Evolutionary conservation across 2,797 vertebrate genomes (phyloP).

Genomic region (Eurystomus glaucurus): DNA sequence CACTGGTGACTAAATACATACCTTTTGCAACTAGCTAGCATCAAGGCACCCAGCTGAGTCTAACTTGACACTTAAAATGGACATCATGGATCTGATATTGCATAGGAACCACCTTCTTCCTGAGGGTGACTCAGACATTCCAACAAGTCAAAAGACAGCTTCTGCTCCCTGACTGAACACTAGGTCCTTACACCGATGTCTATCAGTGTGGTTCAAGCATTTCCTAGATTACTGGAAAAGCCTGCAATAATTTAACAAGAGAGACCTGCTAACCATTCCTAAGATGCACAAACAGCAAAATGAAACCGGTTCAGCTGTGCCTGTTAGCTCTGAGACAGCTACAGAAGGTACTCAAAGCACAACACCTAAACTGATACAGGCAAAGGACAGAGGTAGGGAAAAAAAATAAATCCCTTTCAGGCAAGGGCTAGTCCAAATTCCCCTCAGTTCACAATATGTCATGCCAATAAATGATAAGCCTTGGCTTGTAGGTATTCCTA

Average conservation of each 20-base stretch:
- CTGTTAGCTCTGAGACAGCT: neutral
- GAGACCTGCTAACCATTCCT: neutral
- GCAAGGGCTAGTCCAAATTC: neutral
- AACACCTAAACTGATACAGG: neutral
- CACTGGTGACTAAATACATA: neutral
- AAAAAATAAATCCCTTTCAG: neutral
- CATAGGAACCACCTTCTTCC: neutral
- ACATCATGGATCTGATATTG: neutral
- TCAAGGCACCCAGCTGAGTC: neutral
- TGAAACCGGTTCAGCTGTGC: neutral
- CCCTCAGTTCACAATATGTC: neutral
- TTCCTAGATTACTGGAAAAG: neutral
- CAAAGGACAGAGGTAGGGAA: neutral
- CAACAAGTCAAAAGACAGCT: neutral
- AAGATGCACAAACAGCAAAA: neutral
- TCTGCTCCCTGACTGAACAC: neutral
- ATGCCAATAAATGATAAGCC: neutral
- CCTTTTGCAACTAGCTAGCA: neutral
- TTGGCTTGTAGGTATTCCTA: neutral
- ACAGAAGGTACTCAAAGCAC: neutral
- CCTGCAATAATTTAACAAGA: neutral
- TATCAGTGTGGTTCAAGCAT: neutral
- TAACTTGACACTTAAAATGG: neutral
- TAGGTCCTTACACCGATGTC: fast-evolving
- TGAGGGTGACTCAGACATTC: neutral